Base-by-base conservation (phyloP, 2,797 vertebrate species). In the Chelon labrosus region DNA sequence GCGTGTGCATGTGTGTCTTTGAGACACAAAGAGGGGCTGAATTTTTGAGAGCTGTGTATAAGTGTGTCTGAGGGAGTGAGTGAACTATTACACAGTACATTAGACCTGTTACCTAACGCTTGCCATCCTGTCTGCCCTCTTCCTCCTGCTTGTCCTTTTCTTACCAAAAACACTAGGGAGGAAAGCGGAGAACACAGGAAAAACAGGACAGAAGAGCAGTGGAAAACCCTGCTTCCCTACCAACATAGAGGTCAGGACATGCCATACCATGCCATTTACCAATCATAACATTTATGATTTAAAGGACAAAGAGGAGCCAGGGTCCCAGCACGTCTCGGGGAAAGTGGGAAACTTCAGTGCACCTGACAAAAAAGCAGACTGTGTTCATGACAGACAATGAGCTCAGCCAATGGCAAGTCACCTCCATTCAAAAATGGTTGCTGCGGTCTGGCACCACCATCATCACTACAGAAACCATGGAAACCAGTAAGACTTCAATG, bases 81-180 rank as follows among this genome's bases (percentile, higher is more conserved):
- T 78, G 68, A 75, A 85, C 71, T 79, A 77, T 89, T 86, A 79
- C 70, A 89, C 80, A 86, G 82, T 79, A 83, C 79, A 85, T 87
- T 84, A 81, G 77, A 75, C 68, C 62, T 81, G 85, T 90, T 89
- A 89, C 83, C 85, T 77, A 88, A 87, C 9, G 56, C 78, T 62
- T 54, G 64, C 77, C 83, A 80, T 81, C 74, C 73, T 79, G 77
- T 63, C 79, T 69, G 63, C 69, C 79, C 77, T 81, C 65, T 85
- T 84, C 79, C 85, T 89, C 67, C 70, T 59, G 78, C 73, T 78
- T 84, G 83, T 85, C 62, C 63, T 60, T 78, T 79, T 76, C 59
- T 56, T 56, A 73, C 77, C 49, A 76, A 84, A 83, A 83, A 88
- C 72, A 67, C 59, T 61, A 1, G 0, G 49, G 68, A 78, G 65